These are phyloP conservation scores for Carcharodon carcharias DNA, from an alignment of 2,797 vertebrate genomes.

Conservation along the genomic window DNA sequence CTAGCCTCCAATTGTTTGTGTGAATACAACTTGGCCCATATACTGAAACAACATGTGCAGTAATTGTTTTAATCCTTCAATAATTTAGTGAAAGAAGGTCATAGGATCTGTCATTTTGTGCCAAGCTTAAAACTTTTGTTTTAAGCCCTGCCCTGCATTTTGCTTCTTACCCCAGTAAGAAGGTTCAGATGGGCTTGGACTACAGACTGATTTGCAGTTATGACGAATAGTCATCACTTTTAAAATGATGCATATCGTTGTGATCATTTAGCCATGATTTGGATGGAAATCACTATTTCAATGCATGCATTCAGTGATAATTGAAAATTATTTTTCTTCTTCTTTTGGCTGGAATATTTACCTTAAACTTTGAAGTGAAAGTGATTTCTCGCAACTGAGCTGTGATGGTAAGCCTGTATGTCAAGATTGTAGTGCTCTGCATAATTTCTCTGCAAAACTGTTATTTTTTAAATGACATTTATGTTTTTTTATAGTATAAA, in stretches of 20 bases:
- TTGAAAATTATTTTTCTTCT: background rate
- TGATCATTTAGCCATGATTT: background rate
- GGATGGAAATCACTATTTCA: background rate
- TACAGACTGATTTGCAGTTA: background rate
- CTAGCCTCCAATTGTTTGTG: background rate
- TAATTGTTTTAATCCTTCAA: background rate
- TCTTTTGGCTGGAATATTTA: background rate
- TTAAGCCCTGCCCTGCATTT: background rate
- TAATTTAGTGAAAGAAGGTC: background rate
- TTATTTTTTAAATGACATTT: background rate
- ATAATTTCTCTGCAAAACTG: background rate
- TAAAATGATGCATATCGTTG: background rate
- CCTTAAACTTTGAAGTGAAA: background rate
- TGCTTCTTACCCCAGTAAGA: background rate
- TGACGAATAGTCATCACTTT: background rate
- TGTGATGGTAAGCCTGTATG: background rate
- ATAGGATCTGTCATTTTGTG: background rate
- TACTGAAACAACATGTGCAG: background rate
- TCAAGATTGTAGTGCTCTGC: background rate
- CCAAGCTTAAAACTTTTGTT: background rate
- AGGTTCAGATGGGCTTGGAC: background rate
- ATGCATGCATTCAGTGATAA: background rate
- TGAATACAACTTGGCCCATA: background rate
- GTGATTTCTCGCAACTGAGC: background rate
- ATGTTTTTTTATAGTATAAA: no score